Percentiles rank a stretch among this genome's conserved stretches.
phyloP scores from a whole-genome alignment of 2,113 vertebrate species.

The Hemichromis elongatus region DNA sequence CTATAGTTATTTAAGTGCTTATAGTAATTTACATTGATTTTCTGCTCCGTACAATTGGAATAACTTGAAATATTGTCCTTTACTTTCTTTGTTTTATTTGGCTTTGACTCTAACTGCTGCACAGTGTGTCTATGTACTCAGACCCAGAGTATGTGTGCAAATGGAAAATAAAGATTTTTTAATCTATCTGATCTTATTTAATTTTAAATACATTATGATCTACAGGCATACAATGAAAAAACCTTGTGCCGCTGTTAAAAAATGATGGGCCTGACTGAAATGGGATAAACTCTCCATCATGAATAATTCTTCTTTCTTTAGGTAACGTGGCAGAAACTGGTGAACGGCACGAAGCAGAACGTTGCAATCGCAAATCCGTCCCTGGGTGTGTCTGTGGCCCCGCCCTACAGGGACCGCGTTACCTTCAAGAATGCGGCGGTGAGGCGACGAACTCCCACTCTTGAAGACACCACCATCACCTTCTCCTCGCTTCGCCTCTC shows the following conservation, averaged over 20 bases:
- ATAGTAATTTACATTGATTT: not conserved
- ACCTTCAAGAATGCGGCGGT: slow-evolving; percentile 83
- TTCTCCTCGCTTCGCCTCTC: slow-evolving; percentile 84
- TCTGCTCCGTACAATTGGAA: not conserved
- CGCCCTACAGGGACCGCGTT: slow-evolving; percentile 84
- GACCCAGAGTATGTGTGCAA: not conserved
- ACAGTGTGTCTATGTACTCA: not conserved
- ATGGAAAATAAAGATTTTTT: not conserved
- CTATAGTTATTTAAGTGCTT: not conserved
- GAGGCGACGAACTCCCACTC: slow-evolving; percentile 82
- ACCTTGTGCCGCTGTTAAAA: not conserved
- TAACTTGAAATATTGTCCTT: not conserved
- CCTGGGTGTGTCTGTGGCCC: slow-evolving; percentile 89
- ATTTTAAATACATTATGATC: not conserved
- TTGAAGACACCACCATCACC: slow-evolving; percentile 89
- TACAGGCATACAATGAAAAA: not conserved
- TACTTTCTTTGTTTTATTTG: not conserved
- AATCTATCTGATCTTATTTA: not conserved
- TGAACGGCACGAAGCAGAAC: slow-evolving; percentile 91
- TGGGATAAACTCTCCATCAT: not conserved
- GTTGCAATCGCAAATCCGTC: slow-evolving; percentile 93
- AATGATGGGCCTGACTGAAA: not conserved
- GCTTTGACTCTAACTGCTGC: not conserved
- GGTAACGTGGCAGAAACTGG: slow-evolving; percentile 96
- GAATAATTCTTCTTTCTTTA: slow-evolving; percentile 45